Base-by-base conservation (phyloP, 2,113 vertebrate genomes). In the Nansenia antarctica region DNA sequence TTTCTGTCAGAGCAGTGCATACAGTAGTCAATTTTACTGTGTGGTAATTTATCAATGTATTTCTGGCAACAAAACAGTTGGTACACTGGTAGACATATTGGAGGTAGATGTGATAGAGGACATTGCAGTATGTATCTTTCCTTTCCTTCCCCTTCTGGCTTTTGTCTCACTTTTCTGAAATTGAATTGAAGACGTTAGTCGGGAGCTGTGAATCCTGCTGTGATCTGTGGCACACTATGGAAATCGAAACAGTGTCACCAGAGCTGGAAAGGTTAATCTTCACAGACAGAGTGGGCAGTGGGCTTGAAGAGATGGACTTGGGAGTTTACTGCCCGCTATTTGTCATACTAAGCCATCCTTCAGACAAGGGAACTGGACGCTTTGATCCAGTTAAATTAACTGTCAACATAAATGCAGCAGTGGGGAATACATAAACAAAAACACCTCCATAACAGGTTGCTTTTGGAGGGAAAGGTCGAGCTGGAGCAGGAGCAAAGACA, bases 361-460 rank as follows among this genome's bases (percentile, higher is more conserved):
- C 68, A 79, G 85, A 88, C 85, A 84, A 87, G 82, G 66, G 81
- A 77, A 73, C 82, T 76, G 85, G 81, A 84, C 82, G 88, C 82
- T 75, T 89, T 87, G 86, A 89, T 87, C 89, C 82, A 64, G 72
- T 81, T 82, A 87, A 90, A 89, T 88, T 86, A 86, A 88, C 85
- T 90, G 89, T 89, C 89, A 89, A 90, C 82, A 83, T 83, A 86
- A 87, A 89, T 72, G 77, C 72, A 80, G 82, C 61, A 24, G 74
- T 67, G 60, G 67, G 57, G 60, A 47, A 63, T 78, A 87, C 80
- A 71, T 74, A 83, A 85, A 86, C 69, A 80, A 66, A 70, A 83
- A 73, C 69, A 67, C 34, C 63, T 30, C 57, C 42, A 20, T 74
- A 70, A 74, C 69, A 68, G 59, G 52, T 78, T 64, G 62, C 59